These are phyloP conservation scores for Gymnobelideus leadbeateri DNA, from an alignment of 2,113 vertebrate genomes.

Conservation along the genomic window DNA sequence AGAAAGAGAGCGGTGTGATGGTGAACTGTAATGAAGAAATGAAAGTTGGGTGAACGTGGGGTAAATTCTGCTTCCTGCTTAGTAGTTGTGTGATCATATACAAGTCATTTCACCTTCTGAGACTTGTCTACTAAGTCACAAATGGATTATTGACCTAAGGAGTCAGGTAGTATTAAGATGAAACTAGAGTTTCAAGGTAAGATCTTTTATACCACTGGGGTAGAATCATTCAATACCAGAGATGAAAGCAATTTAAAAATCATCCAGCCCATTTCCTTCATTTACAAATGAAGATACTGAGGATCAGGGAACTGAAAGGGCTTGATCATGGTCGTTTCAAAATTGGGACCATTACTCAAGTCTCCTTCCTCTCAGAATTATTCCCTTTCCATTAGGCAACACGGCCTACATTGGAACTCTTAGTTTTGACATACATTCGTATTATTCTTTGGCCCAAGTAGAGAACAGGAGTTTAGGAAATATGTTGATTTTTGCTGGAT, in stretches of 20 bases:
- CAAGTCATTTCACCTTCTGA: not conserved
- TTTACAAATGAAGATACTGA: not conserved
- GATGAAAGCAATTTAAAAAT: not conserved
- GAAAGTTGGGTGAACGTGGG: not conserved
- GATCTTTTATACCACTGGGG: not conserved
- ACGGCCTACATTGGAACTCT: not conserved
- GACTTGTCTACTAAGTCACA: not conserved
- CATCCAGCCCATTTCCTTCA: not conserved
- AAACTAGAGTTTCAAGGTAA: constrained; percentile 15
- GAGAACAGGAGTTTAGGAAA: constrained; percentile 21
- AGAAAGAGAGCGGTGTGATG: not conserved
- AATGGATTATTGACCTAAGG: not conserved
- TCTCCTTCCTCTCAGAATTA: not conserved
- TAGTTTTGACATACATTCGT: not conserved
- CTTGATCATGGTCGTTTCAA: not conserved
- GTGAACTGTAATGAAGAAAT: not conserved
- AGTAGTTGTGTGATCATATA: not conserved
- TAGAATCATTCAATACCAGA: not conserved
- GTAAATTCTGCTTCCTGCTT: not conserved
- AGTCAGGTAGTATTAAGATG: not conserved
- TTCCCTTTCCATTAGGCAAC: not conserved
- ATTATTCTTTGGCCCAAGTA: constrained; percentile 30
- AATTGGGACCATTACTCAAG: not conserved
- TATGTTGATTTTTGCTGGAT: constrained; percentile 33
- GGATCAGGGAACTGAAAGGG: not conserved